phyloP scores from a whole-genome alignment of 2,888 invertebrate genomes.

The Catocala sponsa region DNA sequence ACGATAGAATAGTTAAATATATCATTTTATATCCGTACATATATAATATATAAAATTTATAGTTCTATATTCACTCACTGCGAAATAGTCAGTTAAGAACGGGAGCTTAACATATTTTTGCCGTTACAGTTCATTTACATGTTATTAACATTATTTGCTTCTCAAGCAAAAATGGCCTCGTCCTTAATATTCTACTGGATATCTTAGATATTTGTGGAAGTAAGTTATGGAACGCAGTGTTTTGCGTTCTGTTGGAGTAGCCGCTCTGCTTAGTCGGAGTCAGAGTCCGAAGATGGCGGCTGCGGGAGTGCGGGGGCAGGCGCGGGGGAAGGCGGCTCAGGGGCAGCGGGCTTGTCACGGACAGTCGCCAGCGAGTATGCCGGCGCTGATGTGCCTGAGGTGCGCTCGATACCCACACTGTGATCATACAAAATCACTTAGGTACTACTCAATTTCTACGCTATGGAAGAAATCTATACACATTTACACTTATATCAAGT shows the following conservation, averaged over 20 bases:
- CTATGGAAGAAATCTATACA: too few relatives aligned
- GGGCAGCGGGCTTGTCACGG: constrained; percentile 43
- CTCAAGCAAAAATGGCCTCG: not conserved
- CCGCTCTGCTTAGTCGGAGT: constrained; percentile 67
- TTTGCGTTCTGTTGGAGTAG: too few relatives aligned
- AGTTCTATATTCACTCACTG: not conserved
- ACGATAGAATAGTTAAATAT: constrained; percentile 27
- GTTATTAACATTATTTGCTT: not conserved
- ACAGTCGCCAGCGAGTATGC: constrained; percentile 74
- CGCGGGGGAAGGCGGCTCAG: constrained; percentile 51
- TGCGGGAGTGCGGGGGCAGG: constrained; percentile 55
- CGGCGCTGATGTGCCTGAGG: constrained; percentile 78
- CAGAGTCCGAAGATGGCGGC: constrained; percentile 80
- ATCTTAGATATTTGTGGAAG: not conserved
- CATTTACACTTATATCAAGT: too few relatives aligned
- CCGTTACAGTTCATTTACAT: too few relatives aligned
- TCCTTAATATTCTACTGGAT: not conserved
- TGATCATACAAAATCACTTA: constrained; percentile 8
- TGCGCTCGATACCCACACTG: constrained; percentile 96
- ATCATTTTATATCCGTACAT: constrained; percentile 14
- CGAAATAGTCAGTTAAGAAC: not conserved
- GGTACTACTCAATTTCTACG: not conserved
- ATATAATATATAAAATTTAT: constrained; percentile 12
- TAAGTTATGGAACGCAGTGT: too few relatives aligned
- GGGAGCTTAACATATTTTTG: too few relatives aligned